phyloP scores from a whole-genome alignment of 2,888 invertebrate species.

The Lochmaea capreae region DNA sequence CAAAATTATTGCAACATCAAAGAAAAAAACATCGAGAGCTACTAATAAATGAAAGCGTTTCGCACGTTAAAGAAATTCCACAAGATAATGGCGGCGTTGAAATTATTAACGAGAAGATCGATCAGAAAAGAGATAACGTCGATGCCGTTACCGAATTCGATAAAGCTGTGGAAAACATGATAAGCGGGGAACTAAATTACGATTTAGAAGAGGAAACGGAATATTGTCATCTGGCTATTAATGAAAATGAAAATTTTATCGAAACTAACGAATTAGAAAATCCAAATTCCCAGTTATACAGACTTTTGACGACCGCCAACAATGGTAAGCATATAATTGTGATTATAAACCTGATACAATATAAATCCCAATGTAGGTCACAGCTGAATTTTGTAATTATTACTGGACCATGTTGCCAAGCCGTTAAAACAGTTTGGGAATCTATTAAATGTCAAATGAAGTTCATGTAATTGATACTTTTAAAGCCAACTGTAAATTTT shows the following conservation, averaged over 20 bases:
- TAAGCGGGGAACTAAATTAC: conserved; percentile 42
- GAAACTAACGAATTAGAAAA: conserved; percentile 48
- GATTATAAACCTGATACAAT: background rate
- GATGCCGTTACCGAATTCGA: conserved; percentile 36
- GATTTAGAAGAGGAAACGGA: conserved; percentile 48
- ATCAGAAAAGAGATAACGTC: conserved; percentile 22
- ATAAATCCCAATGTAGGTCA: background rate
- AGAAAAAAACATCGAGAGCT: conserved; percentile 72
- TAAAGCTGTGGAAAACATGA: conserved; percentile 43
- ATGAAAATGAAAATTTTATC: conserved; percentile 47
- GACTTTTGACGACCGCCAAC: conserved; percentile 58
- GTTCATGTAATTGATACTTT: background rate
- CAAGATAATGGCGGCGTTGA: conserved; percentile 2
- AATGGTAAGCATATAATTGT: conserved; percentile 55
- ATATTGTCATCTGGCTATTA: conserved; percentile 51
- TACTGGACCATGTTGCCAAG: no score
- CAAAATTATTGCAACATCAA: conserved; percentile 78
- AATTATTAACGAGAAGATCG: conserved; percentile 13
- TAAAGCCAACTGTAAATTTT: no score
- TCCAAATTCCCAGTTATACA: conserved; percentile 60
- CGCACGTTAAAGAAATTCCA: conserved; percentile 26
- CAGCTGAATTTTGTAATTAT: no score
- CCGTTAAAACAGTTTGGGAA: background rate
- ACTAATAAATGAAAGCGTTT: conserved; percentile 51
- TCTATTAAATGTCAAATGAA: background rate